These are phyloP conservation scores for Glaucopsyche alexis DNA, from an alignment of 2,888 invertebrate species.

Conservation along the genomic window DNA sequence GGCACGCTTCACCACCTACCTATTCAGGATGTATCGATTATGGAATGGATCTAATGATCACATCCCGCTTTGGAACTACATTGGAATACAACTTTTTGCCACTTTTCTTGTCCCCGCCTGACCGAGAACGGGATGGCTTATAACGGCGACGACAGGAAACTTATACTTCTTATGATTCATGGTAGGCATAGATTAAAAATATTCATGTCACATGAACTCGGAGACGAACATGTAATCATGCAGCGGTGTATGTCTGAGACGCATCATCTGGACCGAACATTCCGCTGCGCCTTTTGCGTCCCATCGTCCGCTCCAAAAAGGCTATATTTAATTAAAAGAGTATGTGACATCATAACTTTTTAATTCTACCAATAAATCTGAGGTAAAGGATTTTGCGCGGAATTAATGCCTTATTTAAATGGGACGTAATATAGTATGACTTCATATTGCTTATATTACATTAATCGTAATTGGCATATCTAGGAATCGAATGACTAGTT, in stretches of 20 bases:
- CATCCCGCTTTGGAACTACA: conserved; percentile 64
- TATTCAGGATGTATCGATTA: conserved; percentile 76
- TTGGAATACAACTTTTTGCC: conserved; percentile 67
- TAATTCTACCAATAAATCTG: conserved; percentile 6
- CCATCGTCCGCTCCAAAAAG: conserved; percentile 37
- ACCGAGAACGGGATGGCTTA: conserved; percentile 61
- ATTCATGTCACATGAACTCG: conserved; percentile 38
- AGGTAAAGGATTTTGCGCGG: background rate
- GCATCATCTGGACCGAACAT: conserved; percentile 34
- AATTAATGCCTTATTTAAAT: conserved; percentile 19
- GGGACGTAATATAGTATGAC: conserved; percentile 9
- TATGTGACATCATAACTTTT: conserved; percentile 28
- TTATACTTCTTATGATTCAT: conserved; percentile 45
- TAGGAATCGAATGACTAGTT: conserved; percentile 5
- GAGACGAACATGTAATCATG: conserved; percentile 38
- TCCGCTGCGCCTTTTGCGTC: conserved; percentile 36
- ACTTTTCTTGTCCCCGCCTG: conserved; percentile 60
- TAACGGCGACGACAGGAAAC: conserved; percentile 65
- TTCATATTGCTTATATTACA: conserved; percentile 16
- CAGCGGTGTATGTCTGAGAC: conserved; percentile 26
- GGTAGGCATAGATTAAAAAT: conserved; percentile 40
- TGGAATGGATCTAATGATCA: conserved; percentile 76
- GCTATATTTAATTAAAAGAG: conserved; percentile 38
- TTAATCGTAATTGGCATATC: conserved; percentile 7
- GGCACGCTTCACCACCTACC: conserved; percentile 72